Base-by-base conservation (phyloP, 2,113 vertebrate species). In the Acanthochromis polyacanthus region DNA sequence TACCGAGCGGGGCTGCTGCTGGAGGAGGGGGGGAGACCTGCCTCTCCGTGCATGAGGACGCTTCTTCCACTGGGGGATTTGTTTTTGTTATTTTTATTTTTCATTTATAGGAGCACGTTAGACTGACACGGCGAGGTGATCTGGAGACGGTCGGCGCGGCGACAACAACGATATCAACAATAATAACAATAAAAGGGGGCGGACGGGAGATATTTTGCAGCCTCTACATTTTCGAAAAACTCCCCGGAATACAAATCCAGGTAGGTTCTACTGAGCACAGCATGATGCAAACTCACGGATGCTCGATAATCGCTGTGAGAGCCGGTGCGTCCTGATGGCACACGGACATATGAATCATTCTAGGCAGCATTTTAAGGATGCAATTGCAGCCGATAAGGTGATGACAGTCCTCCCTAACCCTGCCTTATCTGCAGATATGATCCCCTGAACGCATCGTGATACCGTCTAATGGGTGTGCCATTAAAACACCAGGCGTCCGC, bases 201-300 rank as follows among this genome's bases (percentile, higher is more conserved):
- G 86, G 75, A 78, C 43, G n/a, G 83, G 83, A 89, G 75, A 56
- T 60, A 15, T 84, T 81, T 71, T 64, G 53, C 82, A 64, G 83
- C 52, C 20, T 51, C 57, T 32, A 25, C 76, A 36, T 73, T 55
- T 30, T 30, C 23, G 1, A 36, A 0, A 70, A 77, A 86, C 80
- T 82, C 82, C 53, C 30, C 74, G 69, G 85, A 85, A 89, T 78
- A 86, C 85, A 88, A 71, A 91, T 83, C 86, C 91, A 93, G 94
- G 94, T 95, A 90, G 61, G 93, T 72, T 63, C 0, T 10, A 10
- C 36, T 61, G 28, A 75, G 32, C 32, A 51, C 71, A 22, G 71
- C 76, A 71, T 77, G 78, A 77, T 59, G 66, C 55, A 77, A 79
- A 81, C 78, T 84, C 63, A 16, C 28, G 25, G 61, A 38, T 59